Percentiles rank a stretch among this genome's conserved stretches.
Conservation (phyloP, 2,113 vertebrate genomes). For the Sylvicapra grimmia region DNA sequence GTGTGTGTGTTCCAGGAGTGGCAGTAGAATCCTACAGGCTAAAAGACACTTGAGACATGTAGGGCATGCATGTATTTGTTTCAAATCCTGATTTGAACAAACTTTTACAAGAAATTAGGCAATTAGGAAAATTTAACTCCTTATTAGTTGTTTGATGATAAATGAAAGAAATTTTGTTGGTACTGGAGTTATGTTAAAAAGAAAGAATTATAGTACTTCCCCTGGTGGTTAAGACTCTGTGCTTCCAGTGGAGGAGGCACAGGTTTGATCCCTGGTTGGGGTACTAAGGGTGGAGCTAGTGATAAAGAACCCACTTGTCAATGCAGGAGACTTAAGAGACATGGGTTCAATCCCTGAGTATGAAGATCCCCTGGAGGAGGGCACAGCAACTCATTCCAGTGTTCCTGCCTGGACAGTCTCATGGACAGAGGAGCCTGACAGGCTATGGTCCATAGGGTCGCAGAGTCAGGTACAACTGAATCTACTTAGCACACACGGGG, state of each 20-base stretch:
- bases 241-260: background rate
- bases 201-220: background rate
- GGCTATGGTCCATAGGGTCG: background rate
- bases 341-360: rapidly evolving
- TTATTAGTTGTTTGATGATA: background rate
- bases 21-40: background rate
- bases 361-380: background rate
- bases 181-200: background rate
- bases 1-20: too few relatives aligned
- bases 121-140: background rate
- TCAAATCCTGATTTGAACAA: background rate
- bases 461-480: background rate
- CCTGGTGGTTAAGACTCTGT: background rate
- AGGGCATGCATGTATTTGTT: background rate
- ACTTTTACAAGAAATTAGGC: background rate
- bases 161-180: background rate
- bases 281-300: background rate
- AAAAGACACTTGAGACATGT: background rate
- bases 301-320: background rate
- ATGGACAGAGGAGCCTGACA: background rate
- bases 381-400: background rate
- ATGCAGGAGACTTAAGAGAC: background rate
- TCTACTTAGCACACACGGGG: rapidly evolving
- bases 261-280: background rate
- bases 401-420: background rate